Conservation (phyloP, 1,140 invertebrate species). For the Drosophila pectinifera region DNA sequence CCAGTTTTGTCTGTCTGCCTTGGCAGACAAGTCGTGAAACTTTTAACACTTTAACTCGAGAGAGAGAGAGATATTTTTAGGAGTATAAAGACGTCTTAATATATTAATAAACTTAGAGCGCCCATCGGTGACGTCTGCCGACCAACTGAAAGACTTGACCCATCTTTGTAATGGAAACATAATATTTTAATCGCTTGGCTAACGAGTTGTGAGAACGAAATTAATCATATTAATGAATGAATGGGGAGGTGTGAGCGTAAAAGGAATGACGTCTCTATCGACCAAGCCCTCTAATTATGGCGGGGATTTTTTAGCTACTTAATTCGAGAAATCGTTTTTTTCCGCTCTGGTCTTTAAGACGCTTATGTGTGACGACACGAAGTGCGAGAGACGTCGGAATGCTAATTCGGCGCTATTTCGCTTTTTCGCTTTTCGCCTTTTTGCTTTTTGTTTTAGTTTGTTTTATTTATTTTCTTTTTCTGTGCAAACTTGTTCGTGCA, state of each 20-base stretch:
- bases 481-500: slow-evolving; percentile 26
- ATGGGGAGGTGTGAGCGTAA: slow-evolving; percentile 32
- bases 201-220: slow-evolving; percentile 27
- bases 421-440: slow-evolving; percentile 26
- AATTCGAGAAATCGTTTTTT: slow-evolving; percentile 38
- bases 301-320: slow-evolving; percentile 55
- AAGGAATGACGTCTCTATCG: slow-evolving; percentile 48
- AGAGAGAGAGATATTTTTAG: slow-evolving; percentile 6
- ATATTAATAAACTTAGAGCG: neutral
- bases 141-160: slow-evolving; percentile 17
- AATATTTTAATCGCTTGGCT: neutral
- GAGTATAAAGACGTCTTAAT: slow-evolving; percentile 20
- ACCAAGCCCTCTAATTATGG: slow-evolving; percentile 42
- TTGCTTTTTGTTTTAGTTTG: slow-evolving; percentile 29
- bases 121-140: slow-evolving; percentile 17
- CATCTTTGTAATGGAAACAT: slow-evolving; percentile 19
- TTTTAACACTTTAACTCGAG: neutral
- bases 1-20: neutral
- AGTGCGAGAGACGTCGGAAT: slow-evolving; percentile 13
- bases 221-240: slow-evolving; percentile 46
- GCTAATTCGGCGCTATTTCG: slow-evolving; percentile 11
- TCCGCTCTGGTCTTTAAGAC: slow-evolving; percentile 12
- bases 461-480: slow-evolving; percentile 40
- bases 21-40: slow-evolving; percentile 5
- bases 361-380: slow-evolving; percentile 54